These are phyloP conservation scores for Spongilla lacustris DNA, from an alignment of 37 sponge, comb jelly and placozoan genomes.

Conservation along the genomic window DNA sequence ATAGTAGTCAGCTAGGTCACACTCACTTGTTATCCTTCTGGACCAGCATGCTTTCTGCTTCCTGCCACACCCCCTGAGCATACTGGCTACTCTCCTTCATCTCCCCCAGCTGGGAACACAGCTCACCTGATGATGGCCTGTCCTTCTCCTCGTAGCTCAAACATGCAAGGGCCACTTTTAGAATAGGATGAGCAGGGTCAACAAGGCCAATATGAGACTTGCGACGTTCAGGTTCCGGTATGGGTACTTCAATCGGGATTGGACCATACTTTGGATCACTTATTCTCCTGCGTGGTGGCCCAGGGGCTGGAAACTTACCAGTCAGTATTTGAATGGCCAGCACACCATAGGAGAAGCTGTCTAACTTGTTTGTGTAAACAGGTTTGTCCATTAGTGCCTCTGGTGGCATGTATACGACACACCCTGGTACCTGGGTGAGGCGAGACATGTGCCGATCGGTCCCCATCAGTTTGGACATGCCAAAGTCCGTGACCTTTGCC, in stretches of 20 bases:
- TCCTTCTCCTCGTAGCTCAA: conserved; percentile 11
- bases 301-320: neutral
- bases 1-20: too few relatives aligned
- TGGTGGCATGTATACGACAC: conserved; percentile 40
- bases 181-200: conserved; percentile 12
- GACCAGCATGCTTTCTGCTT: neutral
- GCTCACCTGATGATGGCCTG: neutral
- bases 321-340: conserved; percentile 27
- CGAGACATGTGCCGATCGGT: neutral
- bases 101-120: conserved; percentile 12
- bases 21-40: neutral
- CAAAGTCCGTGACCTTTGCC: conserved; percentile 35
- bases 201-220: conserved; percentile 19
- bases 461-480: conserved; percentile 22
- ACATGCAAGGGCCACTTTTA: neutral
- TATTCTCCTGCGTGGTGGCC: neutral
- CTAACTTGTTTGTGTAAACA: conserved; percentile 22
- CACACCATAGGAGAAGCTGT: conserved; percentile 36
- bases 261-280: neutral
- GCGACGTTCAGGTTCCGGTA: conserved; percentile 24
- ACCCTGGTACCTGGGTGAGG: conserved; percentile 23
- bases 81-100: neutral
- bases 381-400: conserved; percentile 20
- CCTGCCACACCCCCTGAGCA: neutral
- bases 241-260: conserved; percentile 1